Base-by-base conservation (phyloP, 2,888 invertebrate genomes). In the Brachylomia viminalis region DNA sequence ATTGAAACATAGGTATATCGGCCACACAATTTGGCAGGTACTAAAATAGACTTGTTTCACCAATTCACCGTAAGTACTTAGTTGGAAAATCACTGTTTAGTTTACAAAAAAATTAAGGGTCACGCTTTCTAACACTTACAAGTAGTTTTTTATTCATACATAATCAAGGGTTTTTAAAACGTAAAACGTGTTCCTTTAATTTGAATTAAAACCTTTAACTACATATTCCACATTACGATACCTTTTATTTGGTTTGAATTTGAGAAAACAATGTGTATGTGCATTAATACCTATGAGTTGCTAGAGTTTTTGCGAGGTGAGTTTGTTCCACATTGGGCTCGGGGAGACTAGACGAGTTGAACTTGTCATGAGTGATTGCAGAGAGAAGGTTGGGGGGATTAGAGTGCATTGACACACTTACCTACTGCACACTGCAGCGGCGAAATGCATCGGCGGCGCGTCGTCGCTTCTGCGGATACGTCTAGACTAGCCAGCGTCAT, bases 351-450 rank as follows among this genome's bases (percentile, higher is more conserved):
- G 93, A 93, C 93, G 87, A 91, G 92, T 90, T 93, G 93, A 94
- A 94, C 94, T 95, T 94, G 94, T 93, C 93, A 94, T 94, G 93
- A 95, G 93, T 94, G 94, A 95, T 95, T 94, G 93, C 93, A 91
- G 91, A 93, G 92, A 93, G 91, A 93, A 92, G 88, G 89, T 90
- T 90, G 90, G 94, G 91, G 94, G 95, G 95, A 94, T 93, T 92
- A 92, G 94, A 96, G 96, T 96, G 95, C 96, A 95, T 95, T 95
- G 96, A 94, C 96, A 95, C 90, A 96, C 95, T 96, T 96, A 96
- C 96, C 96, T 95, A 96, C 95, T 95, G 94, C 93, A 93, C 91
- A 92, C 91, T 95, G 95, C 95, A 94, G 91, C 91, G 90, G 94
- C 95, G 94, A 95, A 95, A 95, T 95, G 95, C 95, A 94, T 90